Base-by-base conservation (phyloP, 2,797 vertebrate species). In the Taenioides sp. region DNA sequence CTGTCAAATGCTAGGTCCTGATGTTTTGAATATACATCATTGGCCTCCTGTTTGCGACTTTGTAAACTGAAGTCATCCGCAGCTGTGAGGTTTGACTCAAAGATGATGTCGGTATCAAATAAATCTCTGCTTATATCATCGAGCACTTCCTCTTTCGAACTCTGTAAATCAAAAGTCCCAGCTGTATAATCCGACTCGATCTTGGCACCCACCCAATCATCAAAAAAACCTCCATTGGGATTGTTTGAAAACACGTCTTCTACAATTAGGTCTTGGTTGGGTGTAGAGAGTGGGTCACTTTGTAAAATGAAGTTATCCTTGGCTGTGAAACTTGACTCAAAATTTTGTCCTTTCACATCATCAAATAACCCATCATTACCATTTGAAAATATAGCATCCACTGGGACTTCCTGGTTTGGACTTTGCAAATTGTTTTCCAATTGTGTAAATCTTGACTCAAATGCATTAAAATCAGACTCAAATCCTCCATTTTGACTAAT, bases 221-320 rank as follows among this genome's bases (percentile, higher is more conserved):
- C 60, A 2, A 62, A 62, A 62, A 11, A 62, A 11, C 60, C 60
- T 62, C 60, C 60, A 7, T 62, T 62, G 28, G 60, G 60, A 37
- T 62, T 37, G 5, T 62, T 62, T 34, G 60, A 62, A 62, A 62
- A 62, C 31, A 62, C 60, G 60, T 62, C 60, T 37, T 62, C 60
- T 11, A 62, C 60, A 62, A 62, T n/a, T 12, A 62, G 11, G 28
- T 62, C 31, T 10, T 37, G 60, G 59, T 9, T 61, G 28, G 1
- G 18, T 9, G 34, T 37, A 37, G 31, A 4, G 20, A 62, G 7
- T 7, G 16, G 16, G 17, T 25, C 31, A 27, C 22, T 49, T 65
- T 65, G 63, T 65, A 25, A 17, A 23, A 25, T 47, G 0, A 49
- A 65, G 63, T 65, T 16, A 18, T 65, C 22, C 14, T 7, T 3